These are phyloP conservation scores for Piscicola geometra DNA, from an alignment of 2,888 invertebrate species.

Conservation along the genomic window DNA sequence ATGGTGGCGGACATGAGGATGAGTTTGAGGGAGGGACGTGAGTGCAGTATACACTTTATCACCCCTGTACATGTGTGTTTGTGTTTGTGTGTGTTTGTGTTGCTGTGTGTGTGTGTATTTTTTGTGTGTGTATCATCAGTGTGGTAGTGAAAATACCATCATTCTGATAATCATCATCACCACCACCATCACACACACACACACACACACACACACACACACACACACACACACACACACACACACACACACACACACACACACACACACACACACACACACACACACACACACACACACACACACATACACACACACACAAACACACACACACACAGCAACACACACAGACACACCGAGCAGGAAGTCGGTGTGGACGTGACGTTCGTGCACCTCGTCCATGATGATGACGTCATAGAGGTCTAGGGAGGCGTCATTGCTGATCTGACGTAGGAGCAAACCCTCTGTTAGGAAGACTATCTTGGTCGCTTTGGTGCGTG, in stretches of 20 bases:
- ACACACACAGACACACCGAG: constrained; percentile 66
- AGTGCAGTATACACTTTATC: constrained; percentile 81
- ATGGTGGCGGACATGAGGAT: constrained; percentile 96
- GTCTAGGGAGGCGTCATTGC: constrained; percentile 69
- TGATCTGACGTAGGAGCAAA: constrained; percentile 65
- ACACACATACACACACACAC: too few relatives aligned
- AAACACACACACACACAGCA: too few relatives aligned
- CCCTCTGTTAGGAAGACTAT: constrained; percentile 94
- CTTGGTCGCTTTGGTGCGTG: constrained; percentile 76
- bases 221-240: too few relatives aligned
- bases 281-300: too few relatives aligned
- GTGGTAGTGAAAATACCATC: too few relatives aligned
- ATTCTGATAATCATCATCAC: too few relatives aligned
- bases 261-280: too few relatives aligned
- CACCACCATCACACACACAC: too few relatives aligned
- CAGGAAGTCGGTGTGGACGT: constrained; percentile 63
- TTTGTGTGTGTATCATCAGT: too few relatives aligned
- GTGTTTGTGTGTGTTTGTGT: neutral
- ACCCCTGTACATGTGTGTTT: constrained; percentile 57
- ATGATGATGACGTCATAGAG: constrained; percentile 87
- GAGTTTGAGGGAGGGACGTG: constrained; percentile 72
- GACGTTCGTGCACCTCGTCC: constrained; percentile 66
- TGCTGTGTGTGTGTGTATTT: neutral
- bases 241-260: too few relatives aligned
- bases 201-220: too few relatives aligned